Conservation (phyloP, 2,113 vertebrate genomes). For the Osmerus mordax region DNA sequence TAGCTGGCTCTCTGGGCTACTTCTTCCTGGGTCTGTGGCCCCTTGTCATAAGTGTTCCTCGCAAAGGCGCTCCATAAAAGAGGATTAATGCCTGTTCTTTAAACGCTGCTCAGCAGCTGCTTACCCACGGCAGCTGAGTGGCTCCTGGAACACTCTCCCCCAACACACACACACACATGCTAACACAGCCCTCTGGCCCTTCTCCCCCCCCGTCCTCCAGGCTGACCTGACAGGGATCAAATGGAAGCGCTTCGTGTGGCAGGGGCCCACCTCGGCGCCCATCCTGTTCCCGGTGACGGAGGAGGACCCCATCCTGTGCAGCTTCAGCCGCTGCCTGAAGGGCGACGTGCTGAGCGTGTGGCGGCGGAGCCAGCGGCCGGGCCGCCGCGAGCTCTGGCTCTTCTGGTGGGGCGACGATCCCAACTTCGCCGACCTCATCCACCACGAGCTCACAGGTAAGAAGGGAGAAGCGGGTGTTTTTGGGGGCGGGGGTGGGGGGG, state of each 20-base stretch:
- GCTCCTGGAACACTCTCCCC: constrained; percentile 30
- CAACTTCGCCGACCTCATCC: constrained; percentile 92
- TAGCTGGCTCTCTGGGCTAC: not conserved
- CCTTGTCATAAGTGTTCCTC: constrained; percentile 25
- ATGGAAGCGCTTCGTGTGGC: constrained; percentile 97
- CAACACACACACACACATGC: constrained; percentile 8
- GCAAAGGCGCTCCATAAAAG: constrained; percentile 43
- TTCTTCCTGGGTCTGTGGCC: constrained; percentile 15
- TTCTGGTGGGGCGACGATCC: constrained; percentile 99
- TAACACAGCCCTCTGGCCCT: not conserved
- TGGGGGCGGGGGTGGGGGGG: not conserved
- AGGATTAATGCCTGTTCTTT: constrained; percentile 54
- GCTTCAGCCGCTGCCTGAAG: constrained; percentile 96
- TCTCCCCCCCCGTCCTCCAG: constrained; percentile 57
- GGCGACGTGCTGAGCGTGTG: constrained; percentile 93
- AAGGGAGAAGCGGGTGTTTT: constrained; percentile 24
- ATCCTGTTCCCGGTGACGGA: constrained; percentile 96
- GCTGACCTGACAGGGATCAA: constrained; percentile 98
- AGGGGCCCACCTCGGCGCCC: constrained; percentile 94
- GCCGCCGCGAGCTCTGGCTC: constrained; percentile 93
- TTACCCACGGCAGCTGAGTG: constrained; percentile 43
- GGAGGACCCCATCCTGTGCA: constrained; percentile 97
- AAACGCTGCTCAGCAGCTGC: constrained; percentile 42
- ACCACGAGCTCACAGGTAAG: constrained; percentile 89
- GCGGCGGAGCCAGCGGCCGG: constrained; percentile 89